Base-by-base conservation (phyloP, 2,797 vertebrate genomes). In the Pteropus rufus region DNA sequence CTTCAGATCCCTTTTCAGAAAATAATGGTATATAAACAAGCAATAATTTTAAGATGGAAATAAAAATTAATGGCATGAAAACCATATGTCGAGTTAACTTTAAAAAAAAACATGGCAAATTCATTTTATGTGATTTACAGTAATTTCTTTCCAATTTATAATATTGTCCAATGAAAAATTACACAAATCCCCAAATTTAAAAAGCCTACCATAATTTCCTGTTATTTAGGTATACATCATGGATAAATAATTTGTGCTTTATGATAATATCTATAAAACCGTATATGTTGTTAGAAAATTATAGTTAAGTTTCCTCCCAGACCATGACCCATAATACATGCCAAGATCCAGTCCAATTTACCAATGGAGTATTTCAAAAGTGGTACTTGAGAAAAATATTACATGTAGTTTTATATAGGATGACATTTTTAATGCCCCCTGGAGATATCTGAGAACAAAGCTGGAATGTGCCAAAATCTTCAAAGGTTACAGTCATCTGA, bases 371-470 rank as follows among this genome's bases (percentile, higher is more conserved):
- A 90, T 94, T 96, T 96, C 73, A 91, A 65, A 84, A 97, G 89
- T 88, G 54, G 89, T 67, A 89, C 86, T 94, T 75, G 64, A 93
- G 97, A 89, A 93, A 96, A 96, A 88, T 91, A 93, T 94, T 93
- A 80, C 65, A 54, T 65, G 81, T 93, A 69, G 72, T 90, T 96
- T 97, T 87, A 95, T 80, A 54, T 14, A 86, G 89, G 89, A 92
- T 75, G 88, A 96, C 96, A 79, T 95, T 97, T 72, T 91, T 85
- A 95, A 82, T 94, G 85, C 86, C 46, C 97, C 89, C 94, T 88
- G 54, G 98, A 97, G 97, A 88, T 64, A 77, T 26, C 95, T 77
- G 82, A 95, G 98, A 98, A 97, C 95, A 97, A 97, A 98, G 91
- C 89, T 88, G 95, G 97, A 97, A 97, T 91, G 97, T 72, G 65